Evolutionary conservation across 2,113 vertebrate genomes (phyloP).

Genomic region (cattle (Bos taurus)): ARS-UCD2.0 NC_037337.1:15570501-15571000

Average conservation of each 20-base stretch:
- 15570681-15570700: background rate
- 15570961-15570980: background rate
- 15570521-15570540: background rate
- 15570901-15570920: background rate
- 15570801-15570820: background rate
- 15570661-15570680: background rate
- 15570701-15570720: background rate
- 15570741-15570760: background rate
- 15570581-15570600: background rate
- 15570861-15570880: background rate
- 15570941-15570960: background rate
- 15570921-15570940: background rate
- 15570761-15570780: background rate
- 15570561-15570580: background rate
- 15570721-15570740: background rate
- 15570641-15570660: background rate
- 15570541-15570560: background rate
- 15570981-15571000: background rate
- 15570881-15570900: background rate
- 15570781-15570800: background rate
- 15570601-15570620: too few species aligned
- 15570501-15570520: background rate
- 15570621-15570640: rapidly evolving
- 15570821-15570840: background rate
- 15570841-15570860: background rate